phyloP scores from a whole-genome alignment of 2,113 vertebrate genomes.

The Tenebrosternarchus preto region DNA sequence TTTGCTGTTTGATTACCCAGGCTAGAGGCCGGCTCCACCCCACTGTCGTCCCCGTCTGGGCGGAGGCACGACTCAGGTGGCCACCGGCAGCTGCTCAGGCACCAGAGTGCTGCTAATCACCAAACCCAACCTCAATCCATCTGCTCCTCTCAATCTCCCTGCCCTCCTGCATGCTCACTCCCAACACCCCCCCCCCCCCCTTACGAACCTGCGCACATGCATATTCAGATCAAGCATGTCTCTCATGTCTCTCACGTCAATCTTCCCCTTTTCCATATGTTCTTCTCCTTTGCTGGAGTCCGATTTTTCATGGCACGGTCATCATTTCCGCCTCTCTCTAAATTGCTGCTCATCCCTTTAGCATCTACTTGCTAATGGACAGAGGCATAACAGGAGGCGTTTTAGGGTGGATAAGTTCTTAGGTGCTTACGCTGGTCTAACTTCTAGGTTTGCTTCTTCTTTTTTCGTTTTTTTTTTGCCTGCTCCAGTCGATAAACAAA shows the following conservation, averaged over 20 bases:
- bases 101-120: conserved; percentile 19
- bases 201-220: background rate
- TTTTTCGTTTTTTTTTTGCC: background rate
- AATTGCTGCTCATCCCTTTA: background rate
- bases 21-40: conserved; percentile 55
- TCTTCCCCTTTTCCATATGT: background rate
- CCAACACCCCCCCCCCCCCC: background rate
- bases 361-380: background rate
- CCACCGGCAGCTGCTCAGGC: conserved; percentile 42
- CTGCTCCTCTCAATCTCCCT: conserved; percentile 11
- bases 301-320: conserved; percentile 8
- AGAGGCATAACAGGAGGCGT: background rate
- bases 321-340: background rate
- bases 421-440: background rate
- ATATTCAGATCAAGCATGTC: background rate
- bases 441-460: no score
- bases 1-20: conserved; percentile 63
- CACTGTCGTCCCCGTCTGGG: conserved; percentile 41
- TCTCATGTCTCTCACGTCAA: conserved; percentile 4
- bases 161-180: background rate
- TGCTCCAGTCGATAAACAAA: conserved; percentile 33
- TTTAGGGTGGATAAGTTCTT: background rate
- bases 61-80: conserved; percentile 32
- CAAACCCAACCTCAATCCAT: conserved; percentile 22
- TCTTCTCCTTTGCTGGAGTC: background rate